A percentile compares a stretch with the other conserved stretches of the same genome.
phyloP scores from a whole-genome alignment of 2,888 invertebrate genomes.

The Drosophila quinaria region DNA sequence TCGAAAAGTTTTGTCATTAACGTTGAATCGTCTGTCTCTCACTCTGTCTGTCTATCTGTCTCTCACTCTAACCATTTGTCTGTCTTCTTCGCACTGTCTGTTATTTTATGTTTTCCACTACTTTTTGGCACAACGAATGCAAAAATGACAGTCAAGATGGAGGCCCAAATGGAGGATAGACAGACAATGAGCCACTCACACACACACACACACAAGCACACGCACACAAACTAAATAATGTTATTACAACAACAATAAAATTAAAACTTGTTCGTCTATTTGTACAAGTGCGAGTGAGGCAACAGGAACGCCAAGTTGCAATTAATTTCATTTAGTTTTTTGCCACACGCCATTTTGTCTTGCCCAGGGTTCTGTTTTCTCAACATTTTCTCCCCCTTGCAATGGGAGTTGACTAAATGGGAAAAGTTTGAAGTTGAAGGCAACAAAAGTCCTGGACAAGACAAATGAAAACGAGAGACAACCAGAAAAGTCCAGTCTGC shows the following conservation, averaged over 20 bases:
- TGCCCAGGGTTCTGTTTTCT: constrained; percentile 15
- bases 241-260: constrained; percentile 78
- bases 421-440: constrained; percentile 79
- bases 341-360: constrained; percentile 69
- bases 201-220: constrained; percentile 32
- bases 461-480: constrained; percentile 64
- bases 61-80: background rate
- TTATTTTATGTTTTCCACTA: constrained; percentile 68
- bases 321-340: constrained; percentile 81
- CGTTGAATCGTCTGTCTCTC: constrained; percentile 56
- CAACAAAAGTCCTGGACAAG: constrained; percentile 75
- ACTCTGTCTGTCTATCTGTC: constrained; percentile 32
- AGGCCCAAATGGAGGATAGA: constrained; percentile 22
- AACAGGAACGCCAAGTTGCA: constrained; percentile 66
- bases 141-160: constrained; percentile 67
- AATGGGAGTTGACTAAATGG: constrained; percentile 72
- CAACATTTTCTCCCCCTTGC: constrained; percentile 21
- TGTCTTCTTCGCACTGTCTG: constrained; percentile 40
- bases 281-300: constrained; percentile 40
- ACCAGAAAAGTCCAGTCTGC: constrained; percentile 31
- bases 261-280: constrained; percentile 63
- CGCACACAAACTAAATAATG: constrained; percentile 71
- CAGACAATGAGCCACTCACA: constrained; percentile 43
- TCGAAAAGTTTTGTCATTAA: constrained; percentile 80
- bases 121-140: constrained; percentile 64